Percentiles rank a stretch among this genome's conserved stretches.
These are phyloP conservation scores for Drosophila aff. DNA, from an alignment of 1,140 invertebrate genomes.

Conservation along the genomic window DNA sequence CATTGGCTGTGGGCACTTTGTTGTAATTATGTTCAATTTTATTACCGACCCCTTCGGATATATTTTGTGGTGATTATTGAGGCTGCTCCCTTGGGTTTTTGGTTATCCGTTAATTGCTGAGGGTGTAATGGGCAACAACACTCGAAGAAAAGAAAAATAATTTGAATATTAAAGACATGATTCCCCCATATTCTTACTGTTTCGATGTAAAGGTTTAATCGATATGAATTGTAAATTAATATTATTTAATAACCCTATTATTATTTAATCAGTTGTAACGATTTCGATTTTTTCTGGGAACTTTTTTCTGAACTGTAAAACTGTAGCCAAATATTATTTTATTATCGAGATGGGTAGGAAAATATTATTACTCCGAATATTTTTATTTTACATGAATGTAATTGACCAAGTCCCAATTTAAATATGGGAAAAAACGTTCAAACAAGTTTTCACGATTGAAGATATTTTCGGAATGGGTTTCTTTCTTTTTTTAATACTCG, in stretches of 20 bases:
- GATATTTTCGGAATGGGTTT: background rate
- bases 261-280: background rate
- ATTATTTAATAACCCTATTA: background rate
- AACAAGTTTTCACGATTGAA: background rate
- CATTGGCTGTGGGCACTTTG: constrained; percentile 49
- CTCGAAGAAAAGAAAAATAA: background rate
- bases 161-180: background rate
- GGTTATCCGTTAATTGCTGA: constrained; percentile 39
- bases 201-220: background rate
- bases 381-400: constrained; percentile 1
- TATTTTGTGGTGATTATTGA: constrained; percentile 48
- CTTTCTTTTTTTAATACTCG: background rate
- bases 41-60: constrained; percentile 44
- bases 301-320: background rate
- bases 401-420: background rate
- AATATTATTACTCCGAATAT: background rate
- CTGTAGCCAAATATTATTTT: background rate
- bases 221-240: background rate
- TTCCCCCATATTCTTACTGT: background rate
- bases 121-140: constrained; percentile 7
- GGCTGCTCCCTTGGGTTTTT: constrained; percentile 31
- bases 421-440: background rate
- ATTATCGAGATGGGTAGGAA: too few species aligned
- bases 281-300: background rate
- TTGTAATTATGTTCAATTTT: constrained; percentile 83